Percentiles rank a stretch among this genome's conserved stretches.
Evolutionary conservation across 1,140 invertebrate genomes (phyloP).

Genomic region (Centruroides sculpturatus): DNA sequence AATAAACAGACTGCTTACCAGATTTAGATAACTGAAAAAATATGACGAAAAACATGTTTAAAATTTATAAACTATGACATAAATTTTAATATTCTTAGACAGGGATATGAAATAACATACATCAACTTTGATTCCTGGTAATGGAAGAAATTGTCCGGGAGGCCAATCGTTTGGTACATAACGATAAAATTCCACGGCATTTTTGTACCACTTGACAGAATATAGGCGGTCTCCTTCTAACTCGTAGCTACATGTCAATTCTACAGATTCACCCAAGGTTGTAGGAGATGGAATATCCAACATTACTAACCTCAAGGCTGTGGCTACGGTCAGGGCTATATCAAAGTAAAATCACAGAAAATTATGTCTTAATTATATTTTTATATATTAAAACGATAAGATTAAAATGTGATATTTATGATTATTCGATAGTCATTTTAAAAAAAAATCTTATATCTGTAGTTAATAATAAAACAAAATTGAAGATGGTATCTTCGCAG

Average conservation of each 20-base stretch:
- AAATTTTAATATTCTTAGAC: too few relatives aligned
- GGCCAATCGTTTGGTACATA: constrained; percentile 19
- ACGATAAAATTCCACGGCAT: constrained; percentile 20
- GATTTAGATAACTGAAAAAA: constrained; percentile 19
- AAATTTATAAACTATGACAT: too few relatives aligned
- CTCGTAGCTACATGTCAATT: constrained; percentile 21
- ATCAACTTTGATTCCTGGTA: constrained; percentile 19
- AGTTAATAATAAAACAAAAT: too few relatives aligned
- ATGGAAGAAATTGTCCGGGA: constrained; percentile 19
- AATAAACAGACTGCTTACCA: constrained; percentile 19
- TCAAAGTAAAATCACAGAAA: too few relatives aligned
- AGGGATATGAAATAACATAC: constrained; percentile 9
- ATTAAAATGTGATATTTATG: too few relatives aligned
- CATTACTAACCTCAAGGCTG: constrained; percentile 17
- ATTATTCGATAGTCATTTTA: too few relatives aligned
- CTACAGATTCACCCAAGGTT: constrained; percentile 20
- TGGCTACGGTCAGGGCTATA: constrained; percentile 7
- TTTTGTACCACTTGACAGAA: constrained; percentile 22
- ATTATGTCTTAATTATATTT: too few relatives aligned
- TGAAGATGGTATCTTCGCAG: too few relatives aligned
- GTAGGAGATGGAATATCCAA: constrained; percentile 19
- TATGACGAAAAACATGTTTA: too few relatives aligned
- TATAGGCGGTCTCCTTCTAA: constrained; percentile 20
- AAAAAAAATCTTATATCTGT: too few relatives aligned
- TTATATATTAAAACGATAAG: too few relatives aligned